Percentiles rank a stretch among this genome's conserved stretches.
phyloP scores from a whole-genome alignment of 2,797 vertebrate species.

The Emydoidea blandingii region DNA sequence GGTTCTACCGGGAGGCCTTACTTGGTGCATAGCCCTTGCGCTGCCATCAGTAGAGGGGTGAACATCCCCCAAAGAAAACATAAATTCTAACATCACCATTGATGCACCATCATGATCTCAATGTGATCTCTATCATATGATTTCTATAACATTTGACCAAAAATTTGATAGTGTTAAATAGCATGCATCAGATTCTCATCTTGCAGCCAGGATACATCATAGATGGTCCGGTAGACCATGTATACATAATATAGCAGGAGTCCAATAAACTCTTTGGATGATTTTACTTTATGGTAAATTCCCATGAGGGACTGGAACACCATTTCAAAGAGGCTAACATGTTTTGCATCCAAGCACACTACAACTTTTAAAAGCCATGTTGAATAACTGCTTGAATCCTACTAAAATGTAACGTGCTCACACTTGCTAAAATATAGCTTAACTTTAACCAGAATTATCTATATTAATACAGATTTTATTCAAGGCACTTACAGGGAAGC shows the following conservation, averaged over 20 bases:
- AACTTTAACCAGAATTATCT: not conserved
- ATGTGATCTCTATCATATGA: not conserved
- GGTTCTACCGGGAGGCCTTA: not conserved
- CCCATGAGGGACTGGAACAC: not conserved
- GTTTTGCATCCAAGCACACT: not conserved
- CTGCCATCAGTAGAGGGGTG: not conserved
- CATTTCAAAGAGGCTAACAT: not conserved
- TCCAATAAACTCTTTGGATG: not conserved
- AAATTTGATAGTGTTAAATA: not conserved
- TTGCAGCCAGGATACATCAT: not conserved
- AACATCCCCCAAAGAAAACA: not conserved
- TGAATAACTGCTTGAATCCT: not conserved
- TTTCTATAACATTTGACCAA: not conserved
- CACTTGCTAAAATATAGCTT: not conserved
- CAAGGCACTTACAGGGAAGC: not conserved
- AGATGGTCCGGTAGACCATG: not conserved
- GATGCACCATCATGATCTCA: not conserved
- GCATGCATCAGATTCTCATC: not conserved
- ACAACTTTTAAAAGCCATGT: not conserved
- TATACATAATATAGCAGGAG: not conserved
- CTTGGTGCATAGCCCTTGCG: not conserved
- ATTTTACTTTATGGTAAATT: not conserved
- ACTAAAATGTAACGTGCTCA: not conserved
- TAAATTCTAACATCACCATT: not conserved
- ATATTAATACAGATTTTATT: not conserved